Conservation (phyloP, 1,140 invertebrate genomes). For the Tetraneura akinire region DNA sequence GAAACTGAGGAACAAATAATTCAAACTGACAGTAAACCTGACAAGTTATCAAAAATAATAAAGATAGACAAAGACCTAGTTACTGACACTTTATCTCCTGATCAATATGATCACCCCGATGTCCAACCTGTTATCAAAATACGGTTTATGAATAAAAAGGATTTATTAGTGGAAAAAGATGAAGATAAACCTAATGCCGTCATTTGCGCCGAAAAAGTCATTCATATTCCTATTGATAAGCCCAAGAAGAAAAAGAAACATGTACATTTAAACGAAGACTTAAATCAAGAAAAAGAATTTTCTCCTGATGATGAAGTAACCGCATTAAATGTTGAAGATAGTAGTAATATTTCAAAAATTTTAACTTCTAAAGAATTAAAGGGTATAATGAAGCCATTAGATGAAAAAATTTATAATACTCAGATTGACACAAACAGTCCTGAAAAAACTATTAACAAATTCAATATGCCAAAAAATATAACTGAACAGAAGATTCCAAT, state of each 20-base stretch:
- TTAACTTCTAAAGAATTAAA: not conserved
- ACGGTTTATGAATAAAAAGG: not conserved
- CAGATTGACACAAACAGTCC: not conserved
- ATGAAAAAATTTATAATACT: not conserved
- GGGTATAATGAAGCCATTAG: slow-evolving; percentile 5
- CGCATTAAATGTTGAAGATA: slow-evolving; percentile 48
- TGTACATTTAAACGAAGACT: slow-evolving; percentile 51
- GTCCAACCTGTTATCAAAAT: slow-evolving; percentile 23
- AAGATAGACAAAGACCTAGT: slow-evolving; percentile 25
- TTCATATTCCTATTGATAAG: slow-evolving; percentile 7
- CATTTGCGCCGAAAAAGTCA: slow-evolving; percentile 16
- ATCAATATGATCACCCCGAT: not conserved
- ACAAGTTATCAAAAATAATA: slow-evolving; percentile 35
- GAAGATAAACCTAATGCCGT: not conserved
- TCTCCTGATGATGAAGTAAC: slow-evolving; percentile 47
- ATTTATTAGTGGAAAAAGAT: not conserved
- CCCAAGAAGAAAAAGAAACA: slow-evolving; percentile 39
- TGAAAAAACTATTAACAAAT: not conserved
- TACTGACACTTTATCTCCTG: not conserved
- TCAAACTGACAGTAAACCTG: not conserved
- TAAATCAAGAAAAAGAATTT: slow-evolving; percentile 39
- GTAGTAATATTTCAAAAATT: not conserved
- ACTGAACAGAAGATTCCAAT: slow-evolving; percentile 47
- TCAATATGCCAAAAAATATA: slow-evolving; percentile 22
- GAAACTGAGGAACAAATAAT: not conserved